These are phyloP conservation scores for Hyperoplus lanceolatus DNA, from an alignment of 2,797 vertebrate species.

Conservation along the genomic window DNA sequence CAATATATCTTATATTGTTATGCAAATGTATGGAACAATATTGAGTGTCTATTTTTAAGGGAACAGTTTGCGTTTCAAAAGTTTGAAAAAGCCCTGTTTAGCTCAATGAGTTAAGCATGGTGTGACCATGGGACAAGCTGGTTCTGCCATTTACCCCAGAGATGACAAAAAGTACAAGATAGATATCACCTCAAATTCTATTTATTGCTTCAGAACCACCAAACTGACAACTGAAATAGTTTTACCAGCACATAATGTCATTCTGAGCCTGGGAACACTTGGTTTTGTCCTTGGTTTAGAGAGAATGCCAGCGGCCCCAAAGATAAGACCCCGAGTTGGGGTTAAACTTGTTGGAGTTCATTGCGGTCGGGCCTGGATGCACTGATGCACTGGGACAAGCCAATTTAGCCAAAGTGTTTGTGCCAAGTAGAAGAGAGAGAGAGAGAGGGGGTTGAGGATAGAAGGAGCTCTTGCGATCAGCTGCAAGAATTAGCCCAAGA, in stretches of 20 bases:
- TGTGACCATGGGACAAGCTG: neutral
- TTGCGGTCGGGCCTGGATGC: constrained; percentile 51
- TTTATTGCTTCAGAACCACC: neutral
- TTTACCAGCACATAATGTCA: constrained; percentile 23
- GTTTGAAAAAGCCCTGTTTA: neutral
- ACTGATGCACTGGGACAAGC: constrained; percentile 59
- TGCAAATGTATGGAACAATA: too few species aligned
- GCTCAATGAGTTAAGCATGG: neutral
- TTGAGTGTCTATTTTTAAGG: too few species aligned
- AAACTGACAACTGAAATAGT: constrained; percentile 17
- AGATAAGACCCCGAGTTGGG: constrained; percentile 31
- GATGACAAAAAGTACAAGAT: neutral
- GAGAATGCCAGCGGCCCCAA: constrained; percentile 17
- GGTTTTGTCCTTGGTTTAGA: constrained; percentile 25
- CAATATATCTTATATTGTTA: too few species aligned
- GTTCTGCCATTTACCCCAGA: neutral
- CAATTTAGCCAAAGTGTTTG: constrained; percentile 64
- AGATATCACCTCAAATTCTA: neutral
- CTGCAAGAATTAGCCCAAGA: constrained; percentile 75
- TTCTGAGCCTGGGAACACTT: constrained; percentile 6
- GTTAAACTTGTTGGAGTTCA: constrained; percentile 37
- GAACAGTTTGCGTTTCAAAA: neutral
- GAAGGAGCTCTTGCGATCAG: constrained; percentile 64
- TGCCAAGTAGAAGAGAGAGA: constrained; percentile 51
- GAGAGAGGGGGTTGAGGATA: too few species aligned